Evolutionary conservation across 1,140 invertebrate genomes (phyloP).

Genomic region (Eumaeus atala): DNA sequence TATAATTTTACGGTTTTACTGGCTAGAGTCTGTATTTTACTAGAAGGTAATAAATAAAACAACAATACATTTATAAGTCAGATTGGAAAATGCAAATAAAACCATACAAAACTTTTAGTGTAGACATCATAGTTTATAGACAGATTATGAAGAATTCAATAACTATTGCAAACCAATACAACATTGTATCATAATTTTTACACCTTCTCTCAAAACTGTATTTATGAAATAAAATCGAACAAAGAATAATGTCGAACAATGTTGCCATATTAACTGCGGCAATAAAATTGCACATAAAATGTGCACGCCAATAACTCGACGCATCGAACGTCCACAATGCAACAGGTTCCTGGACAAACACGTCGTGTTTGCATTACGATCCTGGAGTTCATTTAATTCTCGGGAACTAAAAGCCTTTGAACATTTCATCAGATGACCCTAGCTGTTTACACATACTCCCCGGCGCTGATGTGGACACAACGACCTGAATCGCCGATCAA

Average conservation of each 20-base stretch:
- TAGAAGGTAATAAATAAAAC: too few species aligned
- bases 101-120: too few species aligned
- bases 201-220: too few species aligned
- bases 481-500: constrained; percentile 67
- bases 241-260: constrained; percentile 33
- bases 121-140: too few species aligned
- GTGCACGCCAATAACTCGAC: constrained; percentile 64
- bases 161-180: too few species aligned
- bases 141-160: too few species aligned
- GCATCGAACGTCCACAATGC: constrained; percentile 66
- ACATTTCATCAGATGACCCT: constrained; percentile 74
- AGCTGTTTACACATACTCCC: constrained; percentile 70
- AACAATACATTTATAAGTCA: too few species aligned
- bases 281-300: constrained; percentile 62
- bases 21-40: too few species aligned
- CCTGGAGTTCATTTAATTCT: constrained; percentile 73
- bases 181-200: too few species aligned
- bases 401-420: constrained; percentile 74
- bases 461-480: constrained; percentile 73
- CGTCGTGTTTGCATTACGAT: constrained; percentile 69
- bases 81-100: too few species aligned
- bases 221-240: too few species aligned
- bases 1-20: too few species aligned
- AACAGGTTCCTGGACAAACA: constrained; percentile 70
- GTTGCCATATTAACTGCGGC: constrained; percentile 52